phyloP scores from a whole-genome alignment of 2,888 invertebrate species.

The Amphipoea oculea region DNA sequence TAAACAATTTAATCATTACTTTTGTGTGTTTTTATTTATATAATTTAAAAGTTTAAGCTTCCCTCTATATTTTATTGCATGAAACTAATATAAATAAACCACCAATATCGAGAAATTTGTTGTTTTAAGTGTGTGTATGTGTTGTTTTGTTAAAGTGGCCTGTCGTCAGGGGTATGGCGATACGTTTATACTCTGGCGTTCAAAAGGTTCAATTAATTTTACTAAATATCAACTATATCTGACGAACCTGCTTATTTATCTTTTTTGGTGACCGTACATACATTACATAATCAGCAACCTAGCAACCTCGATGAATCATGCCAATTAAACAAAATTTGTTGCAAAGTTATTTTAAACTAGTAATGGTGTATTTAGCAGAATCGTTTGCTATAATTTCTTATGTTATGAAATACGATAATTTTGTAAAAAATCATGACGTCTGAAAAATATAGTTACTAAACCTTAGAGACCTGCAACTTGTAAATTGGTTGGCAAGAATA shows the following conservation, averaged over 20 bases:
- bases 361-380: conserved; percentile 16
- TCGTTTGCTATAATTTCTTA: conserved; percentile 11
- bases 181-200: too few species aligned
- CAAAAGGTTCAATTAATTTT: neutral
- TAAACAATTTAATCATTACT: too few species aligned
- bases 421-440: conserved; percentile 11
- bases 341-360: neutral
- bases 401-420: conserved; percentile 25
- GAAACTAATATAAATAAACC: too few species aligned
- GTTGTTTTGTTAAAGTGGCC: too few species aligned
- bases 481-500: neutral
- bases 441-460: conserved; percentile 5
- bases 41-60: too few species aligned
- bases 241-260: neutral
- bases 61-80: too few species aligned
- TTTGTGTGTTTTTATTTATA: too few species aligned
- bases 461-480: neutral
- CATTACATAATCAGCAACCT: conserved; percentile 34
- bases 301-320: conserved; percentile 23
- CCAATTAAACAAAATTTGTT: conserved; percentile 11
- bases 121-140: too few species aligned
- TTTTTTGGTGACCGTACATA: neutral
- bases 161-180: too few species aligned
- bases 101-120: too few species aligned
- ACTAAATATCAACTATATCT: neutral